Percentiles rank a stretch among this genome's conserved stretches.
Evolutionary conservation across 2,113 vertebrate species (phyloP).

Genomic region (Geococcyx californianus): DNA sequence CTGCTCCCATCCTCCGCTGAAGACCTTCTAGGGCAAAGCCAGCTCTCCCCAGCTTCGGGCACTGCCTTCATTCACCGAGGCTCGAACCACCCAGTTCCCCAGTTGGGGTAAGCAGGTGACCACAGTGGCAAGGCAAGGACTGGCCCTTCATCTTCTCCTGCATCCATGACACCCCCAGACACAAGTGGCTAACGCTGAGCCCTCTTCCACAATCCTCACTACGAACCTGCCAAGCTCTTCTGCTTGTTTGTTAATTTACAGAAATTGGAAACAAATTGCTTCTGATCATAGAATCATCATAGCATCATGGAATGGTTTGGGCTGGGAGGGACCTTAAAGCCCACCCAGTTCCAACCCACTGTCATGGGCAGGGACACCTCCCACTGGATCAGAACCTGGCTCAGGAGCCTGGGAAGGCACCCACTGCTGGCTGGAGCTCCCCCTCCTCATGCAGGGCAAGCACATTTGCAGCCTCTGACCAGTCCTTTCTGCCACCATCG

Average conservation of each 20-base stretch:
- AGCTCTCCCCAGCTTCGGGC: fast-evolving
- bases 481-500: too few relatives aligned
- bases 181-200: background rate
- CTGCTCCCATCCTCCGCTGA: background rate
- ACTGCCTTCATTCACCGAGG: background rate
- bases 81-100: background rate
- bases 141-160: background rate
- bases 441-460: fast-evolving
- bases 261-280: background rate
- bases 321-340: too few relatives aligned
- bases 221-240: background rate
- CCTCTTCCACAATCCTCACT: fast-evolving
- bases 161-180: fast-evolving
- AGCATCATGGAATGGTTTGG: too few relatives aligned
- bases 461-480: fast-evolving
- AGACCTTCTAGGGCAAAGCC: background rate
- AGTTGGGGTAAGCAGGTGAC: fast-evolving
- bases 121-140: background rate
- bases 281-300: too few relatives aligned
- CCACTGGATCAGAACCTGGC: too few relatives aligned
- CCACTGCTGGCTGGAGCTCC: too few relatives aligned
- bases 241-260: background rate
- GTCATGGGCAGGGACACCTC: too few relatives aligned
- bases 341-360: too few relatives aligned
- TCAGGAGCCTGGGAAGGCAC: background rate